Evolutionary conservation across 2,113 vertebrate genomes (phyloP).

Genomic region (Syrmaticus mikado): DNA sequence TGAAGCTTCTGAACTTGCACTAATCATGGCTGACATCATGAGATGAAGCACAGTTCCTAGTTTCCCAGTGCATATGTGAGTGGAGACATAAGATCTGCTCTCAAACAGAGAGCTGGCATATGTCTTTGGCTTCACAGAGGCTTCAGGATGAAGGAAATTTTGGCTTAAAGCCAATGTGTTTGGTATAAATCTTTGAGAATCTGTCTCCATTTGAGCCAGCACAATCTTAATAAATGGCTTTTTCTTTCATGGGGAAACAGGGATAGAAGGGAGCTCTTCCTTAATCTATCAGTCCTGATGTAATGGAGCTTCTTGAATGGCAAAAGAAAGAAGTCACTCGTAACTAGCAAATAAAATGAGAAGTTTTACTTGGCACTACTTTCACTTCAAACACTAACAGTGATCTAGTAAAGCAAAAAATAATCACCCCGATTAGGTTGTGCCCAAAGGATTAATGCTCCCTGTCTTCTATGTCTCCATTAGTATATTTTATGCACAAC

Average conservation of each 20-base stretch:
- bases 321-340: neutral
- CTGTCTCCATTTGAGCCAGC: neutral
- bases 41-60: neutral
- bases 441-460: neutral
- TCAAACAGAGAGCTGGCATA: neutral
- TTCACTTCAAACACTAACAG: neutral
- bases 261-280: neutral
- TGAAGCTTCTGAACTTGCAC: neutral
- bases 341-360: neutral
- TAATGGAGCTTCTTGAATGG: neutral
- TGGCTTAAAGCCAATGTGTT: neutral
- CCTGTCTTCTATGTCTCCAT: neutral
- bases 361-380: neutral
- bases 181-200: neutral
- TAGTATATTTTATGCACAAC: neutral
- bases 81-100: neutral
- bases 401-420: neutral
- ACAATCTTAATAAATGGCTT: neutral
- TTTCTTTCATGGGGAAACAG: neutral
- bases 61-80: neutral
- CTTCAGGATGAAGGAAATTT: neutral
- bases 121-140: neutral
- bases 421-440: neutral
- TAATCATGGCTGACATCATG: neutral
- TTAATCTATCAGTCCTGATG: neutral